These are phyloP conservation scores for Melolontha melolontha DNA, from an alignment of 2,888 invertebrate genomes.

Conservation along the genomic window DNA sequence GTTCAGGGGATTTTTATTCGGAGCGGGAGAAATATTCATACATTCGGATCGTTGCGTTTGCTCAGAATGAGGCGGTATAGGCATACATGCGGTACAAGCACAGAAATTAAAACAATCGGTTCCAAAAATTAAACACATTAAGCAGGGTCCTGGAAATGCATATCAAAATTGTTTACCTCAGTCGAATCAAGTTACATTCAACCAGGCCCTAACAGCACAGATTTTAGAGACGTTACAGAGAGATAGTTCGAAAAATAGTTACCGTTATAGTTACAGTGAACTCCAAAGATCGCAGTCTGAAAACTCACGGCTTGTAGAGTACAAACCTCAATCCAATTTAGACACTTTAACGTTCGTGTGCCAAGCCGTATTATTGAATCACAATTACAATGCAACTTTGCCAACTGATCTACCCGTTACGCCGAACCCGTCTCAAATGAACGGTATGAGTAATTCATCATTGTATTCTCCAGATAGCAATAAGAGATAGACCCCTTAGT, in stretches of 20 bases:
- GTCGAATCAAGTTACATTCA: constrained; percentile 69
- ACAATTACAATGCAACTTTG: constrained; percentile 78
- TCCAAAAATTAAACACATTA: constrained; percentile 41
- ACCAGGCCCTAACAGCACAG: constrained; percentile 73
- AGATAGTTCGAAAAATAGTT: constrained; percentile 37
- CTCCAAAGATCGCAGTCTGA: constrained; percentile 35
- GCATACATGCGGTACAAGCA: constrained; percentile 65
- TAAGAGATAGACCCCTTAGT: constrained; percentile 55
- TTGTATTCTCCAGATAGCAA: constrained; percentile 59
- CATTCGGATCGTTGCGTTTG: too few species aligned
- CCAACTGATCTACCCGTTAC: constrained; percentile 71
- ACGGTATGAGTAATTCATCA: constrained; percentile 59
- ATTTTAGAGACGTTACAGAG: constrained; percentile 68
- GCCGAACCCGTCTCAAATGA: constrained; percentile 59
- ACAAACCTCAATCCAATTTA: constrained; percentile 63
- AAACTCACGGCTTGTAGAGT: constrained; percentile 41
- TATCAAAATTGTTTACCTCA: constrained; percentile 48
- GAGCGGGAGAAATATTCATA: too few species aligned
- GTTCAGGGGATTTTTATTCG: too few species aligned
- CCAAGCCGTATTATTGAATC: constrained; percentile 76
- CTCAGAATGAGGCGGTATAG: too few species aligned
- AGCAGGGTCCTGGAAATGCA: constrained; percentile 40
- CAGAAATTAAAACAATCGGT: constrained; percentile 58
- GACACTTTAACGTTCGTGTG: constrained; percentile 66
- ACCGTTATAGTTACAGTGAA: constrained; percentile 56